phyloP scores from a whole-genome alignment of 1,140 invertebrate species.

The Monochamus saltuarius region DNA sequence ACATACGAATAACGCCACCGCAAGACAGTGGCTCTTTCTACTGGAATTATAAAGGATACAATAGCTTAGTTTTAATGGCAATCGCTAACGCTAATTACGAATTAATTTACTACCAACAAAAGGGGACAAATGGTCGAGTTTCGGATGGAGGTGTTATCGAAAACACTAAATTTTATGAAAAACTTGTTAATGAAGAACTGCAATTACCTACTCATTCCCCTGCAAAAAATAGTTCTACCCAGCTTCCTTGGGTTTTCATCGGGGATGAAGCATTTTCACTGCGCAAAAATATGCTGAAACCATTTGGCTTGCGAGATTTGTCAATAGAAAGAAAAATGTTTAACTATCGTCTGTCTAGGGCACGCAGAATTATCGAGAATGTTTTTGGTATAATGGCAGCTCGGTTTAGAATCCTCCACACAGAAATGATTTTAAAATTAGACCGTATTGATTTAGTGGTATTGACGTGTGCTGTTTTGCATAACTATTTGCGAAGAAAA shows the following conservation, averaged over 20 bases:
- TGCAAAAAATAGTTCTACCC: constrained; percentile 12
- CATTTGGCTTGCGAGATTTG: constrained; percentile 39
- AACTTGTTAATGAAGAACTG: constrained; percentile 10
- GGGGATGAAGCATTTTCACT: constrained; percentile 44
- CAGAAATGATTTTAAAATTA: not conserved
- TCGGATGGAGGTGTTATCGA: constrained; percentile 1
- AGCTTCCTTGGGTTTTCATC: constrained; percentile 41
- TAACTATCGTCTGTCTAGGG: not conserved
- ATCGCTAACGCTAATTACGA: constrained; percentile 13
- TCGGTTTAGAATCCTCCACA: not conserved
- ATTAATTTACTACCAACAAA: constrained; percentile 7
- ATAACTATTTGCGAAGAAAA: not conserved
- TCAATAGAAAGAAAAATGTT: not conserved
- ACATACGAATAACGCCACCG: constrained; percentile 34
- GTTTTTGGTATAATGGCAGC: not conserved
- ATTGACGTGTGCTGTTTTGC: not conserved
- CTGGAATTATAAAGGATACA: constrained; percentile 15
- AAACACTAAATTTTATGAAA: constrained; percentile 19
- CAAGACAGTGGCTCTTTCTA: constrained; percentile 10
- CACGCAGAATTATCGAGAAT: not conserved
- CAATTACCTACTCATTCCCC: constrained; percentile 5
- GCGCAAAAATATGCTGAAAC: constrained; percentile 47
- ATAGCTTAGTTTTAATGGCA: constrained; percentile 34
- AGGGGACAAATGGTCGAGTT: constrained; percentile 2
- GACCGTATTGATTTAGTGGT: not conserved